Evolutionary conservation across 1,140 invertebrate species (phyloP).

Genomic region (Drosophila orosa): DNA sequence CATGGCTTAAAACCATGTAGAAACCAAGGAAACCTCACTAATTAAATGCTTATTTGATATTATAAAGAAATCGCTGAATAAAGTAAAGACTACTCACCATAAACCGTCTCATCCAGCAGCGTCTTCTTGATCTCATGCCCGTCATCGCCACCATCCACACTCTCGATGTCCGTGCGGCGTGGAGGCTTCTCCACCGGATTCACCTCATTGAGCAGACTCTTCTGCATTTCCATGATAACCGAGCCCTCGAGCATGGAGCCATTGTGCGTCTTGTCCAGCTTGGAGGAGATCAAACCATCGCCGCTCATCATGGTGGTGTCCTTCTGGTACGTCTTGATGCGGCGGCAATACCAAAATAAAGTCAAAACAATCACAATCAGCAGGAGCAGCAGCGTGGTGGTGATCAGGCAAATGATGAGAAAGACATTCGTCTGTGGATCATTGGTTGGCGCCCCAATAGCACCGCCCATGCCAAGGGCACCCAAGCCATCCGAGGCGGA

Average conservation of each 20-base stretch:
- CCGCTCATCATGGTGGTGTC: constrained; percentile 83
- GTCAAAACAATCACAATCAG: constrained; percentile 87
- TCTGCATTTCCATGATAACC: constrained; percentile 90
- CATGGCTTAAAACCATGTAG: not conserved
- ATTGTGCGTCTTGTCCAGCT: constrained; percentile 86
- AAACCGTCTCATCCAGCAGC: constrained; percentile 89
- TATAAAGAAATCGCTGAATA: too few species aligned
- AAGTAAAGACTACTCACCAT: constrained; percentile 86
- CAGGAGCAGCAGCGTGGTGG: constrained; percentile 86
- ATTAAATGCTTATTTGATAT: too few species aligned
- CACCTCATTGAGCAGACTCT: constrained; percentile 91
- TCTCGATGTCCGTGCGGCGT: constrained; percentile 88
- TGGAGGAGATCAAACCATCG: constrained; percentile 76
- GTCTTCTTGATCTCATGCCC: constrained; percentile 92
- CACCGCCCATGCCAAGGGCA: constrained; percentile 55
- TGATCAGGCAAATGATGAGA: constrained; percentile 85
- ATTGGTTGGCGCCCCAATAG: constrained; percentile 71
- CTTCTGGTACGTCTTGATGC: constrained; percentile 86
- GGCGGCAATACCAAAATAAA: constrained; percentile 88
- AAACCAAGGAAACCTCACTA: too few species aligned
- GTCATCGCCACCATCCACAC: constrained; percentile 89
- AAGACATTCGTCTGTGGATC: constrained; percentile 84
- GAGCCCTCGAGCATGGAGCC: constrained; percentile 87
- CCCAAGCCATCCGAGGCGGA: constrained; percentile 80
- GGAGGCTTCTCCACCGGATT: constrained; percentile 93